Conservation (phyloP, 2,797 vertebrate genomes). For the Neopelma chrysocephalum region DNA sequence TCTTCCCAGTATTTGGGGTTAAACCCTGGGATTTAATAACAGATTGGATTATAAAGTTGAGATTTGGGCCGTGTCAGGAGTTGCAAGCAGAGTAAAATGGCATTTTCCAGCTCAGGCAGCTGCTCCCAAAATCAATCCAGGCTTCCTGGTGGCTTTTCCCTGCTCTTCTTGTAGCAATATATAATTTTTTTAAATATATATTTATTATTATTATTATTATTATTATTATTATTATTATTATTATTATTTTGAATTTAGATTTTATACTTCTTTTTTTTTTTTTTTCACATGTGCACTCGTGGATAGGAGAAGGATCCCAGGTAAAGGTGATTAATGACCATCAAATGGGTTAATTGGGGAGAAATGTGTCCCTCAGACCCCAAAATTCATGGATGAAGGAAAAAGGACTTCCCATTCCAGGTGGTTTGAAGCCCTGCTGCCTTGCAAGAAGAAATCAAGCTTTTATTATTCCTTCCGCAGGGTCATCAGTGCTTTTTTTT, state of each 20-base stretch:
- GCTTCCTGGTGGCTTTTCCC: not conserved
- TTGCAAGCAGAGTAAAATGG: not conserved
- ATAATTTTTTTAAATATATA: too few species aligned
- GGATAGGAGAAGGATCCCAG: not conserved
- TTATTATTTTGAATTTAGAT: too few species aligned
- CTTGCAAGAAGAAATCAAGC: not conserved
- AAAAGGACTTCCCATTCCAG: not conserved
- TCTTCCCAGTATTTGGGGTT: not conserved
- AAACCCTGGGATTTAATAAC: not conserved
- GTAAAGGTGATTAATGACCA: not conserved
- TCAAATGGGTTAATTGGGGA: not conserved
- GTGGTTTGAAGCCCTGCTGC: not conserved
- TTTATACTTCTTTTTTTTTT: too few species aligned
- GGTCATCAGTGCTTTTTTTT: not conserved
- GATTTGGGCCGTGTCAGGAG: not conserved
- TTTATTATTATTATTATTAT: too few species aligned
- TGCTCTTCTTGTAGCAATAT: not conserved
- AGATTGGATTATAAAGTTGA: not conserved
- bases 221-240: too few species aligned
- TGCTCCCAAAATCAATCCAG: not conserved
- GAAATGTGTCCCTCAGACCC: not conserved
- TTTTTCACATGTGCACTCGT: accelerated
- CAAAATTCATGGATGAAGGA: not conserved
- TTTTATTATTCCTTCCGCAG: not conserved
- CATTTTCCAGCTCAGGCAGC: not conserved